phyloP scores from a whole-genome alignment of 2,888 invertebrate genomes.

The Megalurothrips usitatus region DNA sequence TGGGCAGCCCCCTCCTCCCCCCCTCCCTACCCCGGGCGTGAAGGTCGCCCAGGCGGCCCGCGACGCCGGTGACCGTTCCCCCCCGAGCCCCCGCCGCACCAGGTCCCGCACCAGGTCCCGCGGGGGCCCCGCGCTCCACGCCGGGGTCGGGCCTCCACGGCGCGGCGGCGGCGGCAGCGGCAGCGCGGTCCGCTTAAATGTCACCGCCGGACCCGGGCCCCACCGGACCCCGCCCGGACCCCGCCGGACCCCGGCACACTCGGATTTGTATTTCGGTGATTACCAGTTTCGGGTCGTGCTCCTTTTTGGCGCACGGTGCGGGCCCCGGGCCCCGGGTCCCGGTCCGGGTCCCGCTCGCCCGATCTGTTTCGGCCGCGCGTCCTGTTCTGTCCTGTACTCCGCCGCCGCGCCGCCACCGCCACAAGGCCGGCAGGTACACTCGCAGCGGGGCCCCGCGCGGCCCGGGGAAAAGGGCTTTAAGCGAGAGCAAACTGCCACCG shows the following conservation, averaged over 20 bases:
- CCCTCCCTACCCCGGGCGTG: not conserved
- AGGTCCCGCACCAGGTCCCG: not conserved
- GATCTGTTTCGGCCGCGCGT: not conserved
- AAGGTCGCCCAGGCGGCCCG: not conserved
- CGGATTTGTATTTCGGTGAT: conserved; percentile 20
- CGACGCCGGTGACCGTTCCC: not conserved
- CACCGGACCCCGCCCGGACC: not conserved
- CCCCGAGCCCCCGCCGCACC: not conserved
- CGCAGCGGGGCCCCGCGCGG: too few species aligned
- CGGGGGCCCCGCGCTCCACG: not conserved
- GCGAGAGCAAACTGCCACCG: too few species aligned
- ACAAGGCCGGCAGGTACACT: too few species aligned
- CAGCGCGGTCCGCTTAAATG: not conserved
- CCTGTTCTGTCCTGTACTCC: not conserved
- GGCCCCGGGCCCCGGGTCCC: not conserved
- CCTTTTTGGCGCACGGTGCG: conserved; percentile 22
- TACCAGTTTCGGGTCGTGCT: conserved; percentile 22
- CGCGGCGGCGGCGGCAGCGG: too few species aligned
- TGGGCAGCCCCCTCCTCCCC: not conserved
- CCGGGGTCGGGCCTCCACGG: too few species aligned
- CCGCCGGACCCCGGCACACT: not conserved
- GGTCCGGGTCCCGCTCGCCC: not conserved
- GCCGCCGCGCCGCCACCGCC: too few species aligned
- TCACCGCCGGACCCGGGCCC: not conserved
- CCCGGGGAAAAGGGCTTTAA: too few species aligned